Evolutionary conservation across 2,113 vertebrate genomes (phyloP), one percentile per base, ranked within the genome.

Genomic region (Tragelaphus strepsiceros): DNA sequence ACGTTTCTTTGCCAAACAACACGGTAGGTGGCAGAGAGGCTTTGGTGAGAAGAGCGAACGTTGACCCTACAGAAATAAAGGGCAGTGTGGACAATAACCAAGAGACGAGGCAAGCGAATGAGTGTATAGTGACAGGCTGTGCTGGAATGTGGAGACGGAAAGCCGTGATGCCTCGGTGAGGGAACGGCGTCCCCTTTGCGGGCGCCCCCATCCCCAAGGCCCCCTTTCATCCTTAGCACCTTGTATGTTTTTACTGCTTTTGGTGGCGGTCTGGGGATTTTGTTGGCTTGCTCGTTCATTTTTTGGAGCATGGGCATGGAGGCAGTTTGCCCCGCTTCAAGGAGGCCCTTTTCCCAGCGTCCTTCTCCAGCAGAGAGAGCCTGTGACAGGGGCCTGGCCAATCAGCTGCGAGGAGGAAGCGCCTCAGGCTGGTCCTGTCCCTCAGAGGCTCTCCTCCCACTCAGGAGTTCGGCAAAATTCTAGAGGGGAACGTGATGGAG

Each of bases 381-480:
- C n/a, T 21, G 2, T 4, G 21, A 12, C 5, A 71, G 12, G 77
- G 35, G 58, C 26, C n/a, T 28, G 17, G 82, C 16, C 64, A 51
- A 59, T 74, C 16, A 28, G 28, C 71, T 6, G 83, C 19, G 87
- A 88, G 13, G n/a, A 83, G 56, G n/a, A 2, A 0, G 12, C 17
- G 58, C 16, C 80, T 59, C 51, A 7, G 2, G 6, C 35, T 1
- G 2, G 4, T 5, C n/a, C 43, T 16, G 2, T 0, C 2, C 28
- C 13, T 53, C 43, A 24, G 8, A 12, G 7, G 5, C 2, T 1
- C 30, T 54, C 59, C 32, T 78, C 74, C 88, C 35, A 1, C 12
- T 11, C 15, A 6, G 21, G 9, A 83, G n/a, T 1, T 1, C 39
- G 13, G 24, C 26, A 32, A 3, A 16, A 28, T 28, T 32, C 17